A percentile compares a stretch with the other conserved stretches of the same genome.
Evolutionary conservation across 2,888 invertebrate genomes (phyloP).

Genomic region (Cacoxenus indagator): DNA sequence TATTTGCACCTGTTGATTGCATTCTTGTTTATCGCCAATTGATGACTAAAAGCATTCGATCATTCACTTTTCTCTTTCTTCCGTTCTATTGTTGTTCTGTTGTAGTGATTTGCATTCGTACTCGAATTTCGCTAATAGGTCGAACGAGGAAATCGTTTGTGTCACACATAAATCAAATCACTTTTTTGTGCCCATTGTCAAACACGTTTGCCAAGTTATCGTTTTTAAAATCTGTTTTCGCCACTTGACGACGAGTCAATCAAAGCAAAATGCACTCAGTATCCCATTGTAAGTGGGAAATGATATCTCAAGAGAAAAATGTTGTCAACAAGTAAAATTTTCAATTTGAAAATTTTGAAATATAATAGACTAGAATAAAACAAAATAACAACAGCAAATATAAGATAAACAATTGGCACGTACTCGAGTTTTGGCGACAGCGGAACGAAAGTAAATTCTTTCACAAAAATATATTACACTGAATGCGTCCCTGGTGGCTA

Average conservation of each 20-base stretch:
- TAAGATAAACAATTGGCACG: constrained; percentile 49
- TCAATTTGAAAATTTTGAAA: not conserved
- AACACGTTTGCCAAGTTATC: not conserved
- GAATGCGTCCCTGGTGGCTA: not conserved
- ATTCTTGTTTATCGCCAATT: not conserved
- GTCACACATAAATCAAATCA: not conserved
- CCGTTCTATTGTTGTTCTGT: not conserved
- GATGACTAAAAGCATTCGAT: not conserved
- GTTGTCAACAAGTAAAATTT: not conserved
- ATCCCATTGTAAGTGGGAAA: not conserved
- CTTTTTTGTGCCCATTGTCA: not conserved
- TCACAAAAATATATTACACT: not conserved
- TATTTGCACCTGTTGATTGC: not conserved
- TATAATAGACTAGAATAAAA: too few relatives aligned
- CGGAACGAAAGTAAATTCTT: constrained; percentile 6
- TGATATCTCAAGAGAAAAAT: not conserved
- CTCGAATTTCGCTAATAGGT: not conserved
- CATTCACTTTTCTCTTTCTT: not conserved
- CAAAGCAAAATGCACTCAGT: not conserved
- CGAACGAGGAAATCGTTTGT: not conserved
- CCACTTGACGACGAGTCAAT: not conserved
- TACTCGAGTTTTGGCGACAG: constrained; percentile 7
- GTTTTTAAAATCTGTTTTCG: not conserved
- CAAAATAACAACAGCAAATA: constrained; percentile 27
- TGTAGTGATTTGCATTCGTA: not conserved